Base-by-base conservation (phyloP, 2,888 invertebrate species). In the Auanema sp. region DNA sequence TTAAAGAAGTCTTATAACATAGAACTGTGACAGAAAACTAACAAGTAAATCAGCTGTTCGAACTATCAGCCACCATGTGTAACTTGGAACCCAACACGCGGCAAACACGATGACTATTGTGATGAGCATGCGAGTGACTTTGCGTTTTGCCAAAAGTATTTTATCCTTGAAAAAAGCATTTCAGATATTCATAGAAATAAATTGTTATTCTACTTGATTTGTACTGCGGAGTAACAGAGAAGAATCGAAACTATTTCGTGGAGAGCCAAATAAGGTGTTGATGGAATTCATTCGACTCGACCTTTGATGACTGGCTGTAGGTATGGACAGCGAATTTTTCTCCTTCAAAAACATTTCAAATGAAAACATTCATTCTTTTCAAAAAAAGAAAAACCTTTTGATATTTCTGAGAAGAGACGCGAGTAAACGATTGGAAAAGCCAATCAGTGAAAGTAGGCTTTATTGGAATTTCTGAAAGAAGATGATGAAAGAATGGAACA, bases 81-180 rank as follows among this genome's bases (percentile, higher is more conserved):
- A 77, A n/a, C 61, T 84, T 0, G 93, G 93, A 0, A 92, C 90
- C 92, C 92, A 93, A 84, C 92, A 92, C 6, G 92, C 88, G 84
- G 93, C 93, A 84, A 92, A 93, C 81, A 92, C 92, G 52, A 91
- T 85, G 4, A 93, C 92, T 14, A 93, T 89, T 8, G 92, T 91
- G 78, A 92, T 91, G 53, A 93, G 87, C 92, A 93, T 93, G 75
- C 91, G 88, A 60, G 91, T 78, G 40, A 79, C 79, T 42, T 74
- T 90, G 79, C 89, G 87, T 76, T 90, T 90, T 0, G 90, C 90
- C 73, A 90, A 89, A 58, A 91, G 89, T 79, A 90, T 90, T 79
- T 90, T 90, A 77, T 90, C 90, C 79, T 89, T 89, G 82, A 68
- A 64, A 42, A 25, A 58, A 4, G 14, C 55, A 23, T 6, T 52